Percentiles rank a stretch among this genome's conserved stretches.
Conservation (phyloP, 2,113 vertebrate genomes). For the Dromiciops gliroides region DNA sequence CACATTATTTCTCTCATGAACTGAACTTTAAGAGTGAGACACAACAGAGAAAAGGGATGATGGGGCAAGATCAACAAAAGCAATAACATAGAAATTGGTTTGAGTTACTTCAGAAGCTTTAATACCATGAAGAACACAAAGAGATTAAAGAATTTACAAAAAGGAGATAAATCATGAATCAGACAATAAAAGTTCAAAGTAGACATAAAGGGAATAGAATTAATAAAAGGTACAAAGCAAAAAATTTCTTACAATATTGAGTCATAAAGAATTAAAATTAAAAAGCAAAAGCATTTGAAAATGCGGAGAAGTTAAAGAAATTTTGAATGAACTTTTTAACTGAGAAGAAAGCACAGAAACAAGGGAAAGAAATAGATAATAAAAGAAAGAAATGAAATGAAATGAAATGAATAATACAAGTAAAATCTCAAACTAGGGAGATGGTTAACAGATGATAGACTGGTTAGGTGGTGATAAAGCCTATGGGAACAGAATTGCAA, state of each 20-base stretch:
- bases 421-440: not conserved
- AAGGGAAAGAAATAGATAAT: not conserved
- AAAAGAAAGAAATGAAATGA: not conserved
- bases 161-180: not conserved
- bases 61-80: not conserved
- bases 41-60: not conserved
- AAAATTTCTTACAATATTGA: not conserved
- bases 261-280: not conserved
- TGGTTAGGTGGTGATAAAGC: not conserved
- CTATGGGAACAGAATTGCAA: not conserved
- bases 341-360: not conserved
- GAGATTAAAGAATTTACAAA: not conserved
- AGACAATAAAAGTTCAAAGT: not conserved
- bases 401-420: not conserved
- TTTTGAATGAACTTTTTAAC: not conserved
- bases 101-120: not conserved
- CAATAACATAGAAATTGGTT: not conserved
- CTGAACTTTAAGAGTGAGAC: not conserved
- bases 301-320: not conserved
- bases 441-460: not conserved
- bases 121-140: not conserved
- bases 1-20: not conserved
- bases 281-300: not conserved
- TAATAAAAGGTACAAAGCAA: not conserved
- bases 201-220: not conserved